These are phyloP conservation scores for Oryzias sinensis DNA, from an alignment of 2,797 vertebrate species.

Conservation along the genomic window DNA sequence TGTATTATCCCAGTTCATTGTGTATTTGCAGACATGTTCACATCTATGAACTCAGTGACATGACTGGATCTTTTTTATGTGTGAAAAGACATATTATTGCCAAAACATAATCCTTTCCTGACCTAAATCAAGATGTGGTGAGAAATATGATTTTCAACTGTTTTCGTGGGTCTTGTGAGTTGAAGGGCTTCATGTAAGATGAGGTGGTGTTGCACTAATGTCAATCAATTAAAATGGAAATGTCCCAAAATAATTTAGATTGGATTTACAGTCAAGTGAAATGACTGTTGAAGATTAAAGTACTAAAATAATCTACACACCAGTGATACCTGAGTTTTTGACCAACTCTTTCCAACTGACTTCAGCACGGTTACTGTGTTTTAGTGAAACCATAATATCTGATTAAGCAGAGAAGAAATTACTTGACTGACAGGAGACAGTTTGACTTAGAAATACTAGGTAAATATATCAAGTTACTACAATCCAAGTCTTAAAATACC, in stretches of 20 bases:
- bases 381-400: neutral
- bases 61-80: neutral
- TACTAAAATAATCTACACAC: neutral
- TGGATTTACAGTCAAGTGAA: no score
- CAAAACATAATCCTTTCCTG: neutral
- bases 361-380: neutral
- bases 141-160: no score
- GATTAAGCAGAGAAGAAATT: neutral
- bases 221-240: no score
- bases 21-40: constrained; percentile 33
- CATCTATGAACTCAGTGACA: constrained; percentile 23
- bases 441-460: no score
- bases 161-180: no score
- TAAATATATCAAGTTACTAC: no score
- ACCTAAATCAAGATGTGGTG: neutral
- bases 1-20: constrained; percentile 55
- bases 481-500: no score
- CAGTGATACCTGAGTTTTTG: constrained; percentile 3
- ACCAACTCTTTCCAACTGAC: constrained; percentile 9
- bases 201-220: no score
- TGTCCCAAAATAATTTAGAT: no score
- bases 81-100: constrained; percentile 1
- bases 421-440: no score
- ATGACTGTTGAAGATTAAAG: no score
- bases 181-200: no score